These are phyloP conservation scores for Philaenus spumarius DNA, from an alignment of 1,140 invertebrate species.

Conservation along the genomic window DNA sequence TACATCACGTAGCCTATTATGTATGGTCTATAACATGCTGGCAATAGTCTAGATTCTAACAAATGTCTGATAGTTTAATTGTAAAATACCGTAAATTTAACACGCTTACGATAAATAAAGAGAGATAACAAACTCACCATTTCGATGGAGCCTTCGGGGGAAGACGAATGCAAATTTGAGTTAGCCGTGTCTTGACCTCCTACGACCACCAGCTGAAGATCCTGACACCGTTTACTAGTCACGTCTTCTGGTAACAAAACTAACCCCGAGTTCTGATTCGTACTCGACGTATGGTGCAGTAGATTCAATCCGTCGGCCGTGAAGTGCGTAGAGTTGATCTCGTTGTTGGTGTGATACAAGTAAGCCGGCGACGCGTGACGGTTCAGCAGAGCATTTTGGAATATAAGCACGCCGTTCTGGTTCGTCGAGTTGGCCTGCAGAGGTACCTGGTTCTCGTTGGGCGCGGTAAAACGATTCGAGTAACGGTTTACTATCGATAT, in stretches of 20 bases:
- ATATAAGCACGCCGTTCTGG: constrained; percentile 6
- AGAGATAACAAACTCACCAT: constrained; percentile 6
- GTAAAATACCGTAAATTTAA: too few species aligned
- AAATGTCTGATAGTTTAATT: too few species aligned
- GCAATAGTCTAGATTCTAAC: too few species aligned
- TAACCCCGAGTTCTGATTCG: not conserved
- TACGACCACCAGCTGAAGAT: constrained; percentile 10
- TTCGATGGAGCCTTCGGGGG: not conserved
- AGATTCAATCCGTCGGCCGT: too few species aligned
- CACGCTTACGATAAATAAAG: too few species aligned
- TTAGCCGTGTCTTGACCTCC: constrained; percentile 1
- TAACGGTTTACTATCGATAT: constrained; percentile 6
- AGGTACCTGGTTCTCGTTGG: not conserved
- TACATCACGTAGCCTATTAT: too few species aligned
- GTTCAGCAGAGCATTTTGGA: constrained; percentile 11
- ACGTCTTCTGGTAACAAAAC: not conserved
- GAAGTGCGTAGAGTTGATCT: not conserved
- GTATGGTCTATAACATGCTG: too few species aligned
- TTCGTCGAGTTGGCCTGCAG: too few species aligned
- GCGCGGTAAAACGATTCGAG: not conserved
- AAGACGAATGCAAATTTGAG: not conserved
- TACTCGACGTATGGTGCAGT: too few species aligned
- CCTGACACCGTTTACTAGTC: constrained; percentile 3
- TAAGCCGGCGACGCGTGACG: not conserved
- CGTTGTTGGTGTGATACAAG: not conserved